Evolutionary conservation across 2,888 invertebrate species (phyloP).

Genomic region (Minunthozetes semirufus): DNA sequence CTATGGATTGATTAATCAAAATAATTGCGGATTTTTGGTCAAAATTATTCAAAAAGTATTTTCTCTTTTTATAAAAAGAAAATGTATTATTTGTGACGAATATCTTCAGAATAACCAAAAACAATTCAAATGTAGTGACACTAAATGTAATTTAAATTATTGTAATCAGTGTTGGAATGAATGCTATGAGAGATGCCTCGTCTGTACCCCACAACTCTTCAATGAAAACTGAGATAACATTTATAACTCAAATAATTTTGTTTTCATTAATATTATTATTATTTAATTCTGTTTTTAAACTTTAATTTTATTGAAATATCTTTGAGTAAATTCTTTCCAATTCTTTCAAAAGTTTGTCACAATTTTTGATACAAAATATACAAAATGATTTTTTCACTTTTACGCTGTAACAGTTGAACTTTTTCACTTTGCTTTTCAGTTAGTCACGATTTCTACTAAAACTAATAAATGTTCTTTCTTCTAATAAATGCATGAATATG

Average conservation of each 20-base stretch:
- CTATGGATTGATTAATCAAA: not conserved
- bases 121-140: not conserved
- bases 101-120: not conserved
- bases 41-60: not conserved
- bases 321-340: too few species aligned
- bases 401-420: too few species aligned
- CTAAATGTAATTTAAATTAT: slow-evolving; percentile 18
- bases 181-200: not conserved
- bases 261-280: not conserved
- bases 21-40: not conserved
- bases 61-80: not conserved
- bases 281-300: not conserved
- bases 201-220: not conserved
- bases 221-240: not conserved
- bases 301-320: too few species aligned
- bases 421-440: too few species aligned
- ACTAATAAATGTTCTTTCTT: too few species aligned
- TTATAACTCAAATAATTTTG: not conserved
- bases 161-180: slow-evolving; percentile 23
- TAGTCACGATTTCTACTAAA: too few species aligned
- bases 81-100: slow-evolving; percentile 26
- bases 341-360: too few species aligned
- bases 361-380: too few species aligned
- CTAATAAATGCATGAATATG: too few species aligned
- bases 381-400: too few species aligned